These are phyloP conservation scores for Tinea trinotella DNA, from an alignment of 2,888 invertebrate species.

Conservation along the genomic window DNA sequence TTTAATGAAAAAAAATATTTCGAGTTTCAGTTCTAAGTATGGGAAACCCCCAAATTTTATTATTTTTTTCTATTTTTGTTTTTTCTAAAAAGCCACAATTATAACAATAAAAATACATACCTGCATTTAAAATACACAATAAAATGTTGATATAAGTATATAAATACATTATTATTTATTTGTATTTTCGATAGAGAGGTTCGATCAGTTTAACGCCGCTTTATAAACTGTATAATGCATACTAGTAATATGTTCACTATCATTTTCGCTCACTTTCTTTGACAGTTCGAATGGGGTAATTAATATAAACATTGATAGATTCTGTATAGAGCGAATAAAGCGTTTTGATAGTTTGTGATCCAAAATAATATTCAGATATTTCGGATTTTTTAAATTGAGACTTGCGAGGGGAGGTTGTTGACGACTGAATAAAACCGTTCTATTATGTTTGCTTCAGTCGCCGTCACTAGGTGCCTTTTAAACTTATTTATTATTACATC, in stretches of 20 bases:
- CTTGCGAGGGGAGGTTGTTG: too few relatives aligned
- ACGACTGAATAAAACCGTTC: too few relatives aligned
- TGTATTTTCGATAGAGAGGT: neutral
- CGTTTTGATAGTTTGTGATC: slow-evolving; percentile 3
- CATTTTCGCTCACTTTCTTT: neutral
- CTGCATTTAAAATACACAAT: neutral
- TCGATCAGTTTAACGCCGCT: neutral
- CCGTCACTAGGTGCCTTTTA: too few relatives aligned
- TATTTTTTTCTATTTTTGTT: too few relatives aligned
- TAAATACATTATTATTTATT: neutral
- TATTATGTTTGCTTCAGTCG: too few relatives aligned
- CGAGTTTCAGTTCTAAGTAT: too few relatives aligned
- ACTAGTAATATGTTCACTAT: neutral
- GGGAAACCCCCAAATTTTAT: too few relatives aligned
- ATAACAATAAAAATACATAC: neutral
- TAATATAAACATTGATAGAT: slow-evolving; percentile 1
- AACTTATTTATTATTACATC: too few relatives aligned
- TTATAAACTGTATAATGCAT: neutral
- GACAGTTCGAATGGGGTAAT: neutral
- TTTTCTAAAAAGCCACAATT: too few relatives aligned
- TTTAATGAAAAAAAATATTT: too few relatives aligned
- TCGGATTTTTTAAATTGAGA: too few relatives aligned
- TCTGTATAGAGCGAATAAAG: neutral
- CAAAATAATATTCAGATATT: too few relatives aligned
- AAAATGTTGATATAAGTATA: neutral